These are phyloP conservation scores for Ceratotherium simum DNA, from an alignment of 2,113 vertebrate species.

Conservation along the genomic window DNA sequence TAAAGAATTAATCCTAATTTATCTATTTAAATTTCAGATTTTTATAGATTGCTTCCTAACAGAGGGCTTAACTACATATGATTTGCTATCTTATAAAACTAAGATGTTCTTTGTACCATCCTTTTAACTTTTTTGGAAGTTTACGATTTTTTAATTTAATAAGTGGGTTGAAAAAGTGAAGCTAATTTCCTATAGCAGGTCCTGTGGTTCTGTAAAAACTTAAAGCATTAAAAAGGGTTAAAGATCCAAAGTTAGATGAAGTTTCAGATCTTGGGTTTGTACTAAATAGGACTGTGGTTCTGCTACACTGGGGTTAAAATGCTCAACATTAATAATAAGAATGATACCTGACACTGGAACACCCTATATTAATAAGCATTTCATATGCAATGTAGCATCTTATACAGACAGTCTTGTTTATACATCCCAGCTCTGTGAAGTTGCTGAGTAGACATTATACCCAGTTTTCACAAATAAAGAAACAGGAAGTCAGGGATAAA, in stretches of 20 bases:
- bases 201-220: background rate
- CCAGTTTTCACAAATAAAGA: background rate
- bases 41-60: conserved; percentile 29
- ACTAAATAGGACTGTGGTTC: background rate
- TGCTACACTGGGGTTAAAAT: background rate
- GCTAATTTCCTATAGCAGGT: background rate
- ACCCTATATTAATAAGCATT: background rate
- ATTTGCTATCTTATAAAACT: conserved; percentile 30
- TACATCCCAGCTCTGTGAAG: background rate
- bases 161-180: background rate
- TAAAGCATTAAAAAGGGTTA: background rate
- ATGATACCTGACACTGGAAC: background rate
- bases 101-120: background rate
- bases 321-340: background rate
- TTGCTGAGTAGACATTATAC: background rate
- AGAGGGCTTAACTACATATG: background rate
- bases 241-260: conserved; percentile 23
- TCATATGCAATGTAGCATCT: background rate
- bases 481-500: background rate
- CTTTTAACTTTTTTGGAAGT: conserved; percentile 7
- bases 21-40: conserved; percentile 22
- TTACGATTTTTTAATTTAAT: background rate
- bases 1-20: conserved; percentile 28
- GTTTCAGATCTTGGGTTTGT: background rate
- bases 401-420: background rate